Evolutionary conservation across 2,113 vertebrate species (phyloP).

Genomic region (Acrocephalus kingi): DNA sequence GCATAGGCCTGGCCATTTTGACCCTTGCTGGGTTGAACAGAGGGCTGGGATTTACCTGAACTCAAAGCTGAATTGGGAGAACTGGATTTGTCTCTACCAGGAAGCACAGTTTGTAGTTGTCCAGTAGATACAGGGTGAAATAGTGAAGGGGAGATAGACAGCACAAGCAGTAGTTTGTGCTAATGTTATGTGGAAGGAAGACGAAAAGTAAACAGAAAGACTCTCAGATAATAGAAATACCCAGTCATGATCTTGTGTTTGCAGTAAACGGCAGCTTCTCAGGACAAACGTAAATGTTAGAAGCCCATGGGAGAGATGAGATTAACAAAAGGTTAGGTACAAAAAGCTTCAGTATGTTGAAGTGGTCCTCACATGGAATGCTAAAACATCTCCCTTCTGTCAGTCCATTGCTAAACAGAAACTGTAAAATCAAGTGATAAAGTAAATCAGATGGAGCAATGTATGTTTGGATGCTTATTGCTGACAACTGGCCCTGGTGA

Average conservation of each 20-base stretch:
- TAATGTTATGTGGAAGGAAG: not conserved
- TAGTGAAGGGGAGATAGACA: not conserved
- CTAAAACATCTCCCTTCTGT: not conserved
- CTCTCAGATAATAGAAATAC: not conserved
- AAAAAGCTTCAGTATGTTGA: not conserved
- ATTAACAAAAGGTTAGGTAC: not conserved
- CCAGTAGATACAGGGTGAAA: not conserved
- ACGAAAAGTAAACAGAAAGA: not conserved
- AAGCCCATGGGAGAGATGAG: not conserved
- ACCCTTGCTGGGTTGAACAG: not conserved
- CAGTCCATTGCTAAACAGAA: not conserved
- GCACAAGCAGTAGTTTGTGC: not conserved
- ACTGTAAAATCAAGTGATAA: not conserved
- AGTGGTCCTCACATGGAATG: accelerated
- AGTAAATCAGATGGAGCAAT: not conserved
- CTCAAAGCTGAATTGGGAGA: not conserved
- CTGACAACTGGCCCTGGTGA: not conserved
- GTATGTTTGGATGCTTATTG: not conserved
- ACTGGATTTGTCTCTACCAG: not conserved
- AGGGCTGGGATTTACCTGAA: not conserved
- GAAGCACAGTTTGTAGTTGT: not conserved
- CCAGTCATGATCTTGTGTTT: not conserved
- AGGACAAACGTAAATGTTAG: not conserved
- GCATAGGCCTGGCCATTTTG: not conserved
- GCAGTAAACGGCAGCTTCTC: not conserved